Evolutionary conservation across 2,797 vertebrate genomes (phyloP).

Genomic region (Sphenodon punctatus): DNA sequence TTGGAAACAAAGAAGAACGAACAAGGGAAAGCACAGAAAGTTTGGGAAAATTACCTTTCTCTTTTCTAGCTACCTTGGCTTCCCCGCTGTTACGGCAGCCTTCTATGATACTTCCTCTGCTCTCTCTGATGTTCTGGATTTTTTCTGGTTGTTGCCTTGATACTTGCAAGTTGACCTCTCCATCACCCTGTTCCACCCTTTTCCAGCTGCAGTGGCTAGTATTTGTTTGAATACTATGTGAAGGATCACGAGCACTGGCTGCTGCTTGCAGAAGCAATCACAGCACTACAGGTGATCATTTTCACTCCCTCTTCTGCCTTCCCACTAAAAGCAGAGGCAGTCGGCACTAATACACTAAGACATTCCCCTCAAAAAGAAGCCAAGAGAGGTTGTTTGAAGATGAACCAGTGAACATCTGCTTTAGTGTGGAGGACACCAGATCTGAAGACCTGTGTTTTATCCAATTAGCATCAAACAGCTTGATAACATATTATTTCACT

Average conservation of each 20-base stretch:
- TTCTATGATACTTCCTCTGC: background rate
- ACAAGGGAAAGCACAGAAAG: background rate
- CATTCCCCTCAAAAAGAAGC: constrained; percentile 40
- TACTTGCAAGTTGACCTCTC: background rate
- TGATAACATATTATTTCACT: constrained; percentile 70
- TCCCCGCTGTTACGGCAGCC: background rate
- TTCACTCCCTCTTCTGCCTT: background rate
- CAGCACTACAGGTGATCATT: constrained; percentile 37
- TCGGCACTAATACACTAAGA: constrained; percentile 1
- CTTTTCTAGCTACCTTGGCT: background rate
- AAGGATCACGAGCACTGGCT: background rate
- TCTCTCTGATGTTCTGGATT: background rate
- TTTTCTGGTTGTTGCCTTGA: constrained; percentile 14
- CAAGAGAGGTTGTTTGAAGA: constrained; percentile 55
- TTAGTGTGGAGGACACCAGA: constrained; percentile 62
- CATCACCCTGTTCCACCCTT: background rate
- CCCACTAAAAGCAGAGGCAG: background rate
- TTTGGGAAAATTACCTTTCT: background rate
- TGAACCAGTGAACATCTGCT: constrained; percentile 66
- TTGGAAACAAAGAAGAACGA: background rate
- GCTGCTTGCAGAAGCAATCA: constrained; percentile 34
- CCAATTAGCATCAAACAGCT: constrained; percentile 76
- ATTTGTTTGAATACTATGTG: constrained; percentile 17
- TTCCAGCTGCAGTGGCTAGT: background rate
- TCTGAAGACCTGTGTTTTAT: constrained; percentile 70